Evolutionary conservation across 2,888 invertebrate species (phyloP).

Genomic region (Stenotaenia linearis): DNA sequence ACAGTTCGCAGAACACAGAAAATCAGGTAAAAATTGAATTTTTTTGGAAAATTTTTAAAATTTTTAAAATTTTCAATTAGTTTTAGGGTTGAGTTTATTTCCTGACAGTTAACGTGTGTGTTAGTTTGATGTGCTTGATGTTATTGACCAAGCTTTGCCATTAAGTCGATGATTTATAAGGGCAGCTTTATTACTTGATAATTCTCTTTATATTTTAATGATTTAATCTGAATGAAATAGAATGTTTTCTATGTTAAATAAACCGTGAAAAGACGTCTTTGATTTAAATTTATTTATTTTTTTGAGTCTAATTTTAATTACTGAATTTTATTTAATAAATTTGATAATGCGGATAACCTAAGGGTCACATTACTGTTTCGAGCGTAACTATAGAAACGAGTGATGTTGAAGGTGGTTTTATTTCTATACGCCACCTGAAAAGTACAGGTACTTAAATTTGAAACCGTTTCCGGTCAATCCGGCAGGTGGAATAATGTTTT

Average conservation of each 20-base stretch:
- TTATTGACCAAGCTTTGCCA: not conserved
- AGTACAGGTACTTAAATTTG: not conserved
- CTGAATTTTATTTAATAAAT: not conserved
- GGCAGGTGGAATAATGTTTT: not conserved
- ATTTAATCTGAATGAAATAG: not conserved
- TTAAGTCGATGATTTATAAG: not conserved
- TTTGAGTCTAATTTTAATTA: not conserved
- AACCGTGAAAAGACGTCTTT: not conserved
- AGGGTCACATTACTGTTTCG: not conserved
- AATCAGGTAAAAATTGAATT: conserved; percentile 29
- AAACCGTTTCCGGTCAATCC: not conserved
- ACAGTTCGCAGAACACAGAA: conserved; percentile 19
- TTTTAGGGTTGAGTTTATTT: not conserved
- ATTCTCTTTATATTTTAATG: not conserved
- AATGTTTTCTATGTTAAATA: not conserved
- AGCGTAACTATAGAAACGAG: not conserved
- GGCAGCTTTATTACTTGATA: not conserved
- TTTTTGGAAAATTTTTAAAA: not conserved
- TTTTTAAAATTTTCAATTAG: not conserved
- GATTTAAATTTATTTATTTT: not conserved
- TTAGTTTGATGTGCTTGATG: not conserved
- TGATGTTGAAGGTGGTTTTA: not conserved
- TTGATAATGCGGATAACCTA: not conserved
- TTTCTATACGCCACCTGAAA: not conserved
- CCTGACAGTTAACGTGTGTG: not conserved